Evolutionary conservation across 2,888 invertebrate genomes (phyloP).

Genomic region (Branchellion lobata): DNA sequence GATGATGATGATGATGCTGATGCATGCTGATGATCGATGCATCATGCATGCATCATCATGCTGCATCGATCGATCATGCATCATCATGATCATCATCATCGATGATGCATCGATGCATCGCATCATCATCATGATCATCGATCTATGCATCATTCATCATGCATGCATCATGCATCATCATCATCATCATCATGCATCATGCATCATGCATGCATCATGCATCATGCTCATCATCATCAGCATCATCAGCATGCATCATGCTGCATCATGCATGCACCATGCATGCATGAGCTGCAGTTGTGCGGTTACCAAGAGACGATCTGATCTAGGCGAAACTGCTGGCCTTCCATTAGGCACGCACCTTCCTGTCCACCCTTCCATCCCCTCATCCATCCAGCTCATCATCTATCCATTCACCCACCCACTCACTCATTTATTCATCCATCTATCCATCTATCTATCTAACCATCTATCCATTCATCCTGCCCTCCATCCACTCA

Average conservation of each 20-base stretch:
- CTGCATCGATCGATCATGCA: no score
- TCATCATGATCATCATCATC: neutral
- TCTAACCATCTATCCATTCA: neutral
- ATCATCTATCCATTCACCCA: conserved; percentile 2
- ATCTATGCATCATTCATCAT: no score
- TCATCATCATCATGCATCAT: no score
- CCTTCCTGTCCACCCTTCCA: conserved; percentile 42
- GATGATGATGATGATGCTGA: conserved; percentile 37
- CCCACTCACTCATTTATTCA: conserved; percentile 26
- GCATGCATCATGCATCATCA: no score
- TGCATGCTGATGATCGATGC: no score
- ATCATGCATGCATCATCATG: no score
- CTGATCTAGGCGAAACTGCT: neutral
- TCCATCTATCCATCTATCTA: neutral
- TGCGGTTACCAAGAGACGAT: neutral
- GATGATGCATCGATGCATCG: neutral
- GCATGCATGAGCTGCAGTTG: neutral
- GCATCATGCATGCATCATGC: no score
- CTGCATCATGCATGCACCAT: no score
- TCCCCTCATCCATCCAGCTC: conserved; percentile 17
- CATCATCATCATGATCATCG: no score
- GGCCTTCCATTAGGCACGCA: neutral
- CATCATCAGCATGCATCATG: no score
- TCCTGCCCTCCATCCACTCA: no score
- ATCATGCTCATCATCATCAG: no score